phyloP scores from a whole-genome alignment of 2,113 vertebrate genomes.

The cattle (Bos taurus) region DNA sequence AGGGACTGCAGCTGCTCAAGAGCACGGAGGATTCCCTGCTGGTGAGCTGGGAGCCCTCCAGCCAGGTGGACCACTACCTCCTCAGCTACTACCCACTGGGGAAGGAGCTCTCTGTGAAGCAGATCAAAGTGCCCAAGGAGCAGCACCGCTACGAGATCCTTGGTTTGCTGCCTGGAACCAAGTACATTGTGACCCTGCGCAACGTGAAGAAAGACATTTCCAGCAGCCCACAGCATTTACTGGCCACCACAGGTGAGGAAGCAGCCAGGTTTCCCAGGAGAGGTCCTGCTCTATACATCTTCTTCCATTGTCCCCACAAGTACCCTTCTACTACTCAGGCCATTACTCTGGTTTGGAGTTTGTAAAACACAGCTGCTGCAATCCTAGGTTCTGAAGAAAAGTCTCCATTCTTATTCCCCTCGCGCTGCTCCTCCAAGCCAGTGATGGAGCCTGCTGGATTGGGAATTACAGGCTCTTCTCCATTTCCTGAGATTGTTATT shows the following conservation, averaged over 20 bases:
- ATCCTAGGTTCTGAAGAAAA: not conserved
- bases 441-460: not conserved
- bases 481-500: not conserved
- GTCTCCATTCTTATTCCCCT: not conserved
- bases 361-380: not conserved
- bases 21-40: slow-evolving; percentile 84
- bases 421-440: not conserved
- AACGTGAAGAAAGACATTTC: slow-evolving; percentile 82
- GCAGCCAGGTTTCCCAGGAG: not conserved
- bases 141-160: slow-evolving; percentile 83
- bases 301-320: not conserved
- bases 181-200: slow-evolving; percentile 81
- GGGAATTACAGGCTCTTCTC: not conserved
- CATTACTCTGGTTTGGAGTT: not conserved
- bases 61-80: slow-evolving; percentile 85
- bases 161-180: slow-evolving; percentile 82
- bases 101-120: slow-evolving; percentile 67
- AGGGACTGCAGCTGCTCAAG: slow-evolving; percentile 83
- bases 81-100: slow-evolving; percentile 84
- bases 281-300: not conserved
- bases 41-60: slow-evolving; percentile 85
- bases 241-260: slow-evolving; percentile 84
- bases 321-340: not conserved
- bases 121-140: slow-evolving; percentile 81
- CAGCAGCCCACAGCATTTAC: slow-evolving; percentile 82